Percentiles rank a stretch among this genome's conserved stretches.
Conservation (phyloP, 2,113 vertebrate genomes). For the Nerophis ophidion region DNA sequence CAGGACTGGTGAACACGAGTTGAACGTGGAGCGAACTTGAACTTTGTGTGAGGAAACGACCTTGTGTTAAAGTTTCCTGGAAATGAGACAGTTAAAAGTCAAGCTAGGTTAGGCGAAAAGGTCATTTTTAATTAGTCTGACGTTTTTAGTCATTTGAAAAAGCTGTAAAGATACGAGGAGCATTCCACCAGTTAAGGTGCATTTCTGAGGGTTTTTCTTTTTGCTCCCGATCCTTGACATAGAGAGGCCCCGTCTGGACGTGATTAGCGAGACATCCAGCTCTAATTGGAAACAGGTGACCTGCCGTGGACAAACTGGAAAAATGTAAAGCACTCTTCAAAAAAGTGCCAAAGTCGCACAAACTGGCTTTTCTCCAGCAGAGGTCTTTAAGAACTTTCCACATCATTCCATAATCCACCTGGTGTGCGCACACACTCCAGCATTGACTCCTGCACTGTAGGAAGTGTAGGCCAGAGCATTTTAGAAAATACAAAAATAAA, state of each 20-base stretch:
- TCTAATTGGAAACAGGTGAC: slow-evolving; percentile 61
- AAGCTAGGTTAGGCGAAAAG: no score
- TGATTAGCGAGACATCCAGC: slow-evolving; percentile 36
- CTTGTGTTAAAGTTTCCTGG: no score
- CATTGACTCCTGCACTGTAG: neutral
- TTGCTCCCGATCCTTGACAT: slow-evolving; percentile 18
- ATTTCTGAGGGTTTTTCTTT: slow-evolving; percentile 1
- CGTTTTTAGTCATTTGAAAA: no score
- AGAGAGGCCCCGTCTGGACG: slow-evolving; percentile 22
- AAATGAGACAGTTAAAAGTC: no score
- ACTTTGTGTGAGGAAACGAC: no score
- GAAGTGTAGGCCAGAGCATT: no score
- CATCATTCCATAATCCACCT: slow-evolving; percentile 56
- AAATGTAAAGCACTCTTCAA: slow-evolving; percentile 28
- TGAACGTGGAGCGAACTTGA: no score
- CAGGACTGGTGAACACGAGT: no score
- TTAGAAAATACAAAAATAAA: no score
- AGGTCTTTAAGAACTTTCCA: slow-evolving; percentile 55
- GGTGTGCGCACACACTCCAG: slow-evolving; percentile 21
- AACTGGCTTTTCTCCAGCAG: slow-evolving; percentile 29
- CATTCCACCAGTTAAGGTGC: neutral
- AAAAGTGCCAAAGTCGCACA: slow-evolving; percentile 35
- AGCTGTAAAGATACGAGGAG: no score
- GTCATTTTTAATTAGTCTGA: no score
- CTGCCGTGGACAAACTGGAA: slow-evolving; percentile 33